Percentiles rank a stretch among this genome's conserved stretches.
These are phyloP conservation scores for Xiphorhynchus elegans DNA, from an alignment of 2,113 vertebrate species.

Conservation along the genomic window DNA sequence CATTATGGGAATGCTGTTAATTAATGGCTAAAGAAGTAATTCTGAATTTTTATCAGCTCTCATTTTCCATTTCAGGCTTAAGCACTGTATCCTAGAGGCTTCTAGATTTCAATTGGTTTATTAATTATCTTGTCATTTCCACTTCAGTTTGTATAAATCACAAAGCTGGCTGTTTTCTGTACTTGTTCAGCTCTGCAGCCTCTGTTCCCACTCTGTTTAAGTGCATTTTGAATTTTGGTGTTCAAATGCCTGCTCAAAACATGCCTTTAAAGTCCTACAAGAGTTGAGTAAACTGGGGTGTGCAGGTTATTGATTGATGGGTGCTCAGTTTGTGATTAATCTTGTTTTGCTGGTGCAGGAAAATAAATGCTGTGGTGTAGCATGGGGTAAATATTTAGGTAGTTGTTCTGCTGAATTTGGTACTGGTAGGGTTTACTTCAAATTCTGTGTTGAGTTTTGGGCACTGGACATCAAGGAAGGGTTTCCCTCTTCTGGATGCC, in stretches of 20 bases:
- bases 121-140: slow-evolving; percentile 28
- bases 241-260: neutral
- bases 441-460: neutral
- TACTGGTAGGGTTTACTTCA: neutral
- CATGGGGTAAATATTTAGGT: neutral
- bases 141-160: neutral
- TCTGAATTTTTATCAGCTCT: slow-evolving; percentile 18
- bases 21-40: slow-evolving; percentile 26
- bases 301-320: neutral
- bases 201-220: neutral
- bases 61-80: slow-evolving; percentile 14
- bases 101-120: slow-evolving; percentile 8
- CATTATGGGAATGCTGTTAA: neutral
- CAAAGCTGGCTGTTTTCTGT: neutral
- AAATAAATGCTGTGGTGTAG: neutral
- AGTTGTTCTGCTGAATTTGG: neutral
- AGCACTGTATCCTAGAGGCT: neutral
- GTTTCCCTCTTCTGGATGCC: neutral
- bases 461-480: neutral
- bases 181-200: neutral
- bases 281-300: neutral
- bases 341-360: neutral
- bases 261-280: neutral
- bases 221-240: neutral
- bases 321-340: neutral